Evolutionary conservation across 2,113 vertebrate species (phyloP).

Genomic region (Cebidichthys violaceus): DNA sequence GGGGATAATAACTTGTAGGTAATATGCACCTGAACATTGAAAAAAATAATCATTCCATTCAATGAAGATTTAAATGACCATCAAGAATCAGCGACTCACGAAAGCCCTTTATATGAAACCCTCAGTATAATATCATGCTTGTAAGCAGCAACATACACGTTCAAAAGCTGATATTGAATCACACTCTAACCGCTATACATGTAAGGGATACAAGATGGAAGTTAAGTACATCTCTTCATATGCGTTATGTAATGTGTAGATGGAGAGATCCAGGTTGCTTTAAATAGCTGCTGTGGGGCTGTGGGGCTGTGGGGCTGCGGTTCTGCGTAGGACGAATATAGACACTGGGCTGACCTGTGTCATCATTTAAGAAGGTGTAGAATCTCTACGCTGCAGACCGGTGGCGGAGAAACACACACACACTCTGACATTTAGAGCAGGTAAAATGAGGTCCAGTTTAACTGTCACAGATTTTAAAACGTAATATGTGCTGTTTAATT

Average conservation of each 20-base stretch:
- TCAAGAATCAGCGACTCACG: constrained; percentile 28
- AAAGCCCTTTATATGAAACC: not conserved
- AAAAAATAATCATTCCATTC: not conserved
- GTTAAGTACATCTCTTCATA: constrained; percentile 27
- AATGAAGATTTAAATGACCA: constrained; percentile 17
- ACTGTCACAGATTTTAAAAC: not conserved
- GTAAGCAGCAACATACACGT: constrained; percentile 11
- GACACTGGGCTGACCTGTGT: constrained; percentile 42
- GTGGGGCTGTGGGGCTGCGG: constrained; percentile 29
- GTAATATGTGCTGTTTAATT: not conserved
- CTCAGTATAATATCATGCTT: not conserved
- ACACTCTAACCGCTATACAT: not conserved
- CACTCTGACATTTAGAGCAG: constrained; percentile 50
- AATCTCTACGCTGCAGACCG: constrained; percentile 29
- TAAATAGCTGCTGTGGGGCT: constrained; percentile 62
- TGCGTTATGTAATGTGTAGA: constrained; percentile 65
- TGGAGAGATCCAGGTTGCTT: constrained; percentile 49
- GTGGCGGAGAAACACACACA: not conserved
- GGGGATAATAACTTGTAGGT: not conserved
- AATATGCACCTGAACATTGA: not conserved
- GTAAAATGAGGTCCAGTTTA: constrained; percentile 4
- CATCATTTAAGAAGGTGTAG: constrained; percentile 35
- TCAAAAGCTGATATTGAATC: constrained; percentile 22
- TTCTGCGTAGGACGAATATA: constrained; percentile 56
- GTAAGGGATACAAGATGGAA: constrained; percentile 28